Conservation (phyloP, 2,797 vertebrate species). For the Acanthopagrus latus region DNA sequence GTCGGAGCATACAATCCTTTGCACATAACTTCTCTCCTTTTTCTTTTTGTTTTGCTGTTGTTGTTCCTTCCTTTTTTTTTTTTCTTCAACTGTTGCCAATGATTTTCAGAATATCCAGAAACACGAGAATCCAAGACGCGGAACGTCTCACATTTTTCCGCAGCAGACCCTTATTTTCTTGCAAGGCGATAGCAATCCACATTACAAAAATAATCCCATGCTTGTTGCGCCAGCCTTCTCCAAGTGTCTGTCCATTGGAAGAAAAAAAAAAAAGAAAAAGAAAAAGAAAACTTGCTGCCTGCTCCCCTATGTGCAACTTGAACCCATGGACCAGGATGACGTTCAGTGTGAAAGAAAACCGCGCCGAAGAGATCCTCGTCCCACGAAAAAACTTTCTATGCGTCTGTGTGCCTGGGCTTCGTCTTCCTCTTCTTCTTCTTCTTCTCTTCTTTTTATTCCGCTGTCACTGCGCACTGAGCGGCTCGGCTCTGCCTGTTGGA, state of each 20-base stretch:
- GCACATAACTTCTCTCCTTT: slow-evolving; percentile 59
- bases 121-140: slow-evolving; percentile 84
- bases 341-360: slow-evolving; percentile 42
- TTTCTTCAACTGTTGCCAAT: slow-evolving; percentile 85
- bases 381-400: slow-evolving; percentile 43
- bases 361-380: slow-evolving; percentile 28
- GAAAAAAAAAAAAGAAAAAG: no score
- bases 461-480: slow-evolving; percentile 51
- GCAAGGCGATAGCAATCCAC: slow-evolving; percentile 80
- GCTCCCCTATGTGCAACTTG: slow-evolving; percentile 74
- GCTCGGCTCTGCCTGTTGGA: slow-evolving; percentile 22
- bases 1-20: slow-evolving; percentile 72
- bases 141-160: slow-evolving; percentile 86
- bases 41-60: no score
- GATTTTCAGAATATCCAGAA: slow-evolving; percentile 87
- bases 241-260: slow-evolving; percentile 78
- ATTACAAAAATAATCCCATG: slow-evolving; percentile 87
- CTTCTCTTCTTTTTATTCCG: slow-evolving; percentile 12
- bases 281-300: slow-evolving; percentile 55
- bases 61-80: not conserved
- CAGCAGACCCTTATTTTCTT: slow-evolving; percentile 75
- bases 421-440: not conserved
- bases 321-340: slow-evolving; percentile 47
- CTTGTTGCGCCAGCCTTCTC: slow-evolving; percentile 76
- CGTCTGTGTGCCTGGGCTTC: not conserved